Evolutionary conservation across 2,888 invertebrate genomes (phyloP), one percentile per base, ranked within the genome.

Genomic region (Hofmannophila pseudospretella): DNA sequence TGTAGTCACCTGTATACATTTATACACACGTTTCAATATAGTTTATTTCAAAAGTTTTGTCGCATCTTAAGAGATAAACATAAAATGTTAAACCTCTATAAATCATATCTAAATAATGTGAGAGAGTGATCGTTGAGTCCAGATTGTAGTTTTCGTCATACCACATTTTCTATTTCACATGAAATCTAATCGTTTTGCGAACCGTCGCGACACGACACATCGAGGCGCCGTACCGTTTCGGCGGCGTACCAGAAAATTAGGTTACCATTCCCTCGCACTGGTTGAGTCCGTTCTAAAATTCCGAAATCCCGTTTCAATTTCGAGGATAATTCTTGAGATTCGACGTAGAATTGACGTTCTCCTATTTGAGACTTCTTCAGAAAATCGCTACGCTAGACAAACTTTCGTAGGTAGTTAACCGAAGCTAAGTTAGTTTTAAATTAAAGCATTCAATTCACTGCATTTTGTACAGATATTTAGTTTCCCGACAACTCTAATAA

Each of bases 151-250:
- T 67, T 68, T 60, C 53, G 66, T 27, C 51, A 60, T 59, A 64
- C 51, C 57, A 59, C 70, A 70, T 75, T 77, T 77, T 74, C 69
- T 67, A 77, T 73, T 74, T 72, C 59, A 53, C 49, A 68, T 66
- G 59, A 60, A 77, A 74, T 74, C 59, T 74, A 77, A 76, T 74
- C 69, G 67, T 41, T 55, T 47, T 16, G 16, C 16, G 16, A 5
- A 3, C 48, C 46, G 53, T 42, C 49, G 41, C 47, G 50, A 57
- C 60, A 51, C 56, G 55, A 49, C 57, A 52, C 51, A 47, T 45
- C 48, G 54, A 42, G 39, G 44, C 50, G 58, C 51, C 53, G 43
- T 49, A 56, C 51, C 51, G 52, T 51, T 51, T 53, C 55, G 47
- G 46, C 51, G 52, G 55, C 58, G 65, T 58, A 59, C 61, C 58